Evolutionary conservation across 2,113 vertebrate species (phyloP).

Genomic region (Melanocharis versteri): DNA sequence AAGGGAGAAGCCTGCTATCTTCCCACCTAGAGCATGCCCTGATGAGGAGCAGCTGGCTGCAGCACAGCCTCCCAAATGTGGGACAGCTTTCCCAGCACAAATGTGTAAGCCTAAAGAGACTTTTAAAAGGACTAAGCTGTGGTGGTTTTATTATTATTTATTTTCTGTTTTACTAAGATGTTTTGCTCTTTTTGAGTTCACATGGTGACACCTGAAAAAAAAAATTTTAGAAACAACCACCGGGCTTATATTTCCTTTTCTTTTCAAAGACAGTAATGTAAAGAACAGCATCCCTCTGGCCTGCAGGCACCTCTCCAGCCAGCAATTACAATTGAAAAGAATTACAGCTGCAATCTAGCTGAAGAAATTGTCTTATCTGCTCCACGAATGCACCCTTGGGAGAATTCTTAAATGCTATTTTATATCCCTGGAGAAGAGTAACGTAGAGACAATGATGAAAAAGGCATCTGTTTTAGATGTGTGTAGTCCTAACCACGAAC

Average conservation of each 20-base stretch:
- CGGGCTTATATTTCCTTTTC: slow-evolving; percentile 23
- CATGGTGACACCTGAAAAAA: neutral
- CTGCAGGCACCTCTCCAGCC: slow-evolving; percentile 64
- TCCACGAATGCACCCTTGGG: slow-evolving; percentile 50
- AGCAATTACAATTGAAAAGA: slow-evolving; percentile 62
- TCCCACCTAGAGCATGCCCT: neutral
- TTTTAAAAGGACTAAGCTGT: neutral
- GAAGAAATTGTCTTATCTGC: slow-evolving; percentile 69
- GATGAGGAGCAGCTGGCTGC: neutral
- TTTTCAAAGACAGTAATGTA: slow-evolving; percentile 35
- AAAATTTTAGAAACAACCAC: neutral
- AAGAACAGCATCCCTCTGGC: slow-evolving; percentile 52
- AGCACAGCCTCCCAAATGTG: neutral
- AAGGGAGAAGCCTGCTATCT: neutral
- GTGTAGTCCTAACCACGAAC: slow-evolving; percentile 18
- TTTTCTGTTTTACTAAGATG: neutral
- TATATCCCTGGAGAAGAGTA: slow-evolving; percentile 55
- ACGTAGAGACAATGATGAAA: slow-evolving; percentile 53
- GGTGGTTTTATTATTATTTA: neutral
- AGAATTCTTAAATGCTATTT: slow-evolving; percentile 54
- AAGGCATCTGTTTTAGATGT: slow-evolving; percentile 52
- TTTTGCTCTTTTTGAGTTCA: neutral
- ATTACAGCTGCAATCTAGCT: slow-evolving; percentile 68
- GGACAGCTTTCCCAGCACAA: neutral
- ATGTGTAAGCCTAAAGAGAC: neutral